These are phyloP conservation scores for Euglossa dilemma DNA, from an alignment of 1,140 invertebrate genomes.

Conservation along the genomic window DNA sequence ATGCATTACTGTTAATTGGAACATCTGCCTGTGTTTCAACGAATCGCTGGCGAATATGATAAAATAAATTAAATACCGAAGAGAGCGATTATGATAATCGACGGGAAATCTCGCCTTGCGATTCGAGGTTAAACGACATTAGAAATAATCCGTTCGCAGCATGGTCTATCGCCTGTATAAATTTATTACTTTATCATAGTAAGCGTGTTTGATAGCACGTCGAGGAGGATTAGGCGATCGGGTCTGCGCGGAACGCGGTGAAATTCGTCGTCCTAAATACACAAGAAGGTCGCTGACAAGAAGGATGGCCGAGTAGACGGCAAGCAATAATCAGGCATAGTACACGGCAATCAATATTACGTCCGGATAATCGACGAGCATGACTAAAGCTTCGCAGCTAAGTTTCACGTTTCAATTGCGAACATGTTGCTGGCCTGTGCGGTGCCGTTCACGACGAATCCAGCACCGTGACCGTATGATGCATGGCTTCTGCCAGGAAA, in stretches of 20 bases:
- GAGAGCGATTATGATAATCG: background rate
- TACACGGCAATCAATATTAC: conserved; percentile 69
- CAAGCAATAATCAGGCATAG: conserved; percentile 34
- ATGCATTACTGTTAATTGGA: background rate
- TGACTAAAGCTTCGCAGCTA: conserved; percentile 75
- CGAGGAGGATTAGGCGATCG: background rate
- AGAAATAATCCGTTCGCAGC: background rate
- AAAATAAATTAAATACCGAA: background rate
- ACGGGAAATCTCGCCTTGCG: background rate
- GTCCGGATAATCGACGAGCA: conserved; percentile 69
- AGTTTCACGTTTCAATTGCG: conserved; percentile 72
- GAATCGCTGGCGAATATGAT: too few relatives aligned
- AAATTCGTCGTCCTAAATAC: conserved; percentile 11
- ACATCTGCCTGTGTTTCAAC: too few relatives aligned
- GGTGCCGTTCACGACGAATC: conserved; percentile 57
- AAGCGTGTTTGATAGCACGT: background rate
- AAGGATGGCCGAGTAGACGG: conserved; percentile 10
- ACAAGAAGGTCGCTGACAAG: conserved; percentile 15
- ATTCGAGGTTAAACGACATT: background rate
- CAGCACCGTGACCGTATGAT: conserved; percentile 71
- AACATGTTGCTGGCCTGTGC: conserved; percentile 29
- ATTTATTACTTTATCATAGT: background rate
- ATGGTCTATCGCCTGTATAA: background rate
- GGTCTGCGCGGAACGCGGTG: background rate
- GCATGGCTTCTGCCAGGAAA: conserved; percentile 80